Base-by-base conservation (phyloP, 2,113 vertebrate species). In the Ploceus nigricollis region DNA sequence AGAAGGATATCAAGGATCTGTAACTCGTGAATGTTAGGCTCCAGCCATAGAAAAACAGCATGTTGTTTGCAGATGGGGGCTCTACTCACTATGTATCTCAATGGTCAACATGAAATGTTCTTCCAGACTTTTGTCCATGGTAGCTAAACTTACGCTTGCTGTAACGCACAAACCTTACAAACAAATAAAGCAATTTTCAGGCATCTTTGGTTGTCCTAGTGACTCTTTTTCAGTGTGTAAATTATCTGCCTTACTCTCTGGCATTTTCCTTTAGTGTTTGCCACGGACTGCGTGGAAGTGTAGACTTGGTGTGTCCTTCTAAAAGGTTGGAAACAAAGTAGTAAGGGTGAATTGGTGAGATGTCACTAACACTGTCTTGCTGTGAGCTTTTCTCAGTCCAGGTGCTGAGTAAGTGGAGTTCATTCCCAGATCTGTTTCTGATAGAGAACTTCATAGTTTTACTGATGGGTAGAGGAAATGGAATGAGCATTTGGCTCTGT, bases 1-100 rank as follows among this genome's bases (percentile, higher is more conserved):
- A 99, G 98, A 99, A 99, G 87, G 99, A 99, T 93, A 97, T 99
- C 10, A 99, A 99, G 93, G 99, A 99, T 82, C 95, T 99, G 92
- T 99, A 97, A 98, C 50, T 85, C 4, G 0, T 4, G 6, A 79
- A 37, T 61, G 18, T 84, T 51, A 93, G 65, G 44, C 78, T 91
- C 66, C 92, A 97, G 93, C 79, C 48, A 53, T 45, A 68, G 39
- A 35, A 80, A 76, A 91, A 25, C 56, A 81, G 87, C 4, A 44
- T 79, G 53, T 53, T 44, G 42, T 88, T 78, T 96, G 75, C 68
- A 69, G 14, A 50, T n/a, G 13, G 54, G 57, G 94, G 85, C 92
- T 83, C 80, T 63, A 56, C 87, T 87, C 54, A 77, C 60, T 71
- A 3, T 56, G 22, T 71, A 65, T 69, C 51, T 91, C 31, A 7